Conservation (phyloP, 2,113 vertebrate genomes). For the Motacilla tschutschensis region DNA sequence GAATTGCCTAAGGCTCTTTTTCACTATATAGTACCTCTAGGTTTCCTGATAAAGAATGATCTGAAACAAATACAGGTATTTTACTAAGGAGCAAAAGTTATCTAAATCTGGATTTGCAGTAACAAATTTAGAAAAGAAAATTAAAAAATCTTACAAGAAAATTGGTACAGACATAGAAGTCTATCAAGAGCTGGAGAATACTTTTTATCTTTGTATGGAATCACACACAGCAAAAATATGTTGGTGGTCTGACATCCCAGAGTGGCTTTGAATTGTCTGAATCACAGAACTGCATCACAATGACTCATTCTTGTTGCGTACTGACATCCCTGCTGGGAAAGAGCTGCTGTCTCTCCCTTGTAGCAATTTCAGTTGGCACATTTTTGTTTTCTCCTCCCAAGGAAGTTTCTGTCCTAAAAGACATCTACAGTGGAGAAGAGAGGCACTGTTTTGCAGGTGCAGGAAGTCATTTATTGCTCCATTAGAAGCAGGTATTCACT, state of each 20-base stretch:
- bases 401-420: background rate
- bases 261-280: conserved; percentile 30
- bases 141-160: background rate
- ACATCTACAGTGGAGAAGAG: background rate
- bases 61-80: background rate
- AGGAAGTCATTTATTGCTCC: background rate
- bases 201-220: background rate
- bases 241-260: background rate
- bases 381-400: background rate
- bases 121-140: background rate
- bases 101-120: background rate
- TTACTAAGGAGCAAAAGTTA: background rate
- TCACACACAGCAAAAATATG: background rate
- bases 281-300: conserved; percentile 19
- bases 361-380: background rate
- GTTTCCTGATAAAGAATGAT: background rate
- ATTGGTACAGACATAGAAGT: background rate
- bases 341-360: background rate
- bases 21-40: background rate
- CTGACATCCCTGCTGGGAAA: background rate
- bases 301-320: background rate
- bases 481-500: background rate
- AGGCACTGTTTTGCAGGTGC: background rate
- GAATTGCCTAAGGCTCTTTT: background rate
- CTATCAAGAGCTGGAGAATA: background rate